Evolutionary conservation across 2,888 invertebrate genomes (phyloP), one percentile per base, ranked within the genome.

Genomic region (Caenorhabditis virilis): DNA sequence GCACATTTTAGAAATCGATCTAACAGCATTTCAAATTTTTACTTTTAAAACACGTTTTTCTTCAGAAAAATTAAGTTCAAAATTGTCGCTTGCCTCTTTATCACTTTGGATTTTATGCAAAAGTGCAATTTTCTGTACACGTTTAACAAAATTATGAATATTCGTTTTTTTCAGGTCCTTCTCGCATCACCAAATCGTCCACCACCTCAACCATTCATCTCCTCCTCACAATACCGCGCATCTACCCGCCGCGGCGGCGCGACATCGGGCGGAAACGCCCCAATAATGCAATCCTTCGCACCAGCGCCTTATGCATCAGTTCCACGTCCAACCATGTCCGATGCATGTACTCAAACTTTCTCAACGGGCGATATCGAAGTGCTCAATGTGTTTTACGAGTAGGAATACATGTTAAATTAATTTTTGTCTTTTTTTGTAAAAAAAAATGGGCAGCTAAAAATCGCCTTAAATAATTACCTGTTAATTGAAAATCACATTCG

Each of bases 281-380:
- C 47, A 47, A 58, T 63, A 18, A 58, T 63, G 45, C 58, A 57
- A 41, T 63, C 63, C n/a, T 63, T 63, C 47, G 46, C 53, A 2
- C 64, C 64, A 18, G 57, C 66, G 13, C 55, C 61, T 6, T 67
- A 61, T 45, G 45, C 61, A 20, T 50, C 52, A 16, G 64, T 63
- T 30, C 67, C 69, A 9, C 68, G 68, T 20, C 70, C 74, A 20
- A 73, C 74, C 45, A 78, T 78, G 75, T 66, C 64, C 54, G 81
- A 81, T 48, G 68, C 76, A 39, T 65, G 66, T 35, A 78, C 80
- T 16, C 82, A 82, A 72, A 82, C 82, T n/a, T 73, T 82, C 56
- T 80, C 80, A 23, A 82, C 82, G 52, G 82, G 82, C 46, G 80
- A 82, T 50, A 79, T 82, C 57, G 93, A 93, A 54, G 78, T 78